phyloP scores from a whole-genome alignment of 2,888 invertebrate genomes.

The Lasiommata megera region DNA sequence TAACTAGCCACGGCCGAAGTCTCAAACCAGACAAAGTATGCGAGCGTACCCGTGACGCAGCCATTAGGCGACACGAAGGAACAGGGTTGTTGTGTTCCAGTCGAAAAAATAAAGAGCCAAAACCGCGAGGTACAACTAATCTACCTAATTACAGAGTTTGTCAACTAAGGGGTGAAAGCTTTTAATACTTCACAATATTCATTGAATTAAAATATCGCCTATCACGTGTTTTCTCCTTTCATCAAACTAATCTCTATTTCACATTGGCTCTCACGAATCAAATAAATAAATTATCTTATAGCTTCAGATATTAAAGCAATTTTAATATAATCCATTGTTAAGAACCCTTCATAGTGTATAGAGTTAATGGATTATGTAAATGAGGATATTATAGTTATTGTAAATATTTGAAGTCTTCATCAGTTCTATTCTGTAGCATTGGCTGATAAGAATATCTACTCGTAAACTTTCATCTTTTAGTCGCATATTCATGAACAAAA shows the following conservation, averaged over 20 bases:
- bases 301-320: not conserved
- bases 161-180: not conserved
- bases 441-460: too few relatives aligned
- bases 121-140: too few relatives aligned
- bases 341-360: not conserved
- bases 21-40: too few relatives aligned
- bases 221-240: not conserved
- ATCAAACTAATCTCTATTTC: not conserved
- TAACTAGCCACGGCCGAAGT: too few relatives aligned
- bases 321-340: not conserved
- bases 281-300: not conserved
- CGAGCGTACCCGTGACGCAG: too few relatives aligned
- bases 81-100: too few relatives aligned
- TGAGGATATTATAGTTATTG: not conserved
- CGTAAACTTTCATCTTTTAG: too few relatives aligned
- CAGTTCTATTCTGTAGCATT: too few relatives aligned
- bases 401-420: too few relatives aligned
- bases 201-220: not conserved
- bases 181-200: not conserved
- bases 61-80: too few relatives aligned
- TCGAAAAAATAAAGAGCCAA: too few relatives aligned
- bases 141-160: not conserved
- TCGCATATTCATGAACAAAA: too few relatives aligned
- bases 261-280: not conserved
- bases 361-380: not conserved